Evolutionary conservation across 2,113 vertebrate species (phyloP).

Genomic region (Aspidoscelis tigris): DNA sequence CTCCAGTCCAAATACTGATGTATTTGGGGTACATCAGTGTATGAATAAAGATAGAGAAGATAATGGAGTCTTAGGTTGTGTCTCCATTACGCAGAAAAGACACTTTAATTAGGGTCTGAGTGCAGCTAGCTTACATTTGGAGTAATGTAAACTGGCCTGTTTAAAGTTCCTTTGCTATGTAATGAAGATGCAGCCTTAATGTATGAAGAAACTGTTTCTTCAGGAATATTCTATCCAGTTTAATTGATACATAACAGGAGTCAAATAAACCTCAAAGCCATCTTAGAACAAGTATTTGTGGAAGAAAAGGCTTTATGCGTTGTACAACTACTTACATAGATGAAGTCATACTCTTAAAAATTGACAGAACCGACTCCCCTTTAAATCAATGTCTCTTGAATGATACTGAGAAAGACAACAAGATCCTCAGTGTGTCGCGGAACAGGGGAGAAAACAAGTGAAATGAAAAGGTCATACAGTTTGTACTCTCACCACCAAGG

Average conservation of each 20-base stretch:
- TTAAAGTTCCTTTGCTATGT: too few species aligned
- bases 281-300: background rate
- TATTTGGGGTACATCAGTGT: too few species aligned
- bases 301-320: slow-evolving; percentile 28
- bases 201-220: slow-evolving; percentile 26
- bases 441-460: slow-evolving; percentile 27
- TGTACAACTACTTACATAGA: slow-evolving; percentile 19
- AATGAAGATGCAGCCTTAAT: too few species aligned
- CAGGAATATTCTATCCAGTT: slow-evolving; percentile 17
- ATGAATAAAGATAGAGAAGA: too few species aligned
- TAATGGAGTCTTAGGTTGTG: too few species aligned
- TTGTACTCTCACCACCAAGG: slow-evolving; percentile 13
- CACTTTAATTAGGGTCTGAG: too few species aligned
- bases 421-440: slow-evolving; percentile 21
- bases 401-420: slow-evolving; percentile 30
- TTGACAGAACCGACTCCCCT: slow-evolving; percentile 5
- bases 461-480: slow-evolving; percentile 30
- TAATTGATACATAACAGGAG: slow-evolving; percentile 44
- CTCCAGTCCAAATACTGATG: too few species aligned
- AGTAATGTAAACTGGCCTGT: too few species aligned
- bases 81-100: too few species aligned
- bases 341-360: background rate
- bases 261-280: slow-evolving; percentile 1
- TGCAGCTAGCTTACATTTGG: too few species aligned
- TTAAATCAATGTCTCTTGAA: slow-evolving; percentile 20